Evolutionary conservation across 1,140 invertebrate species (phyloP), one percentile per base, ranked within the genome.

Genomic region (Drosophila rufa): DNA sequence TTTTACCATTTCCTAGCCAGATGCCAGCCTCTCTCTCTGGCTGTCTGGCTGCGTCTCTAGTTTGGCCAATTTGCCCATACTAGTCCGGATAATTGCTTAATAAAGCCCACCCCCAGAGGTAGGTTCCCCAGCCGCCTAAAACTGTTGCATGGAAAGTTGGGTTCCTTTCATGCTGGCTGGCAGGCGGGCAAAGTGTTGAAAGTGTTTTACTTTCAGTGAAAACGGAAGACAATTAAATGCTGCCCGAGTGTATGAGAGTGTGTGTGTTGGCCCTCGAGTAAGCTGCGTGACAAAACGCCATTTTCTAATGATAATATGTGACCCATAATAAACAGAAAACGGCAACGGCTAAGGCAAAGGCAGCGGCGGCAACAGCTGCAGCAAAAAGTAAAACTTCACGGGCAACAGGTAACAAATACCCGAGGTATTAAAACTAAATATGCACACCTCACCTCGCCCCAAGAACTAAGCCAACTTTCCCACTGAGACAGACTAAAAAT

Each of bases 301-400:
- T 91, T 91, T 91, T 91, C 83, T 91, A 91, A 91, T 91, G 87
- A 91, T 91, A 91, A 91, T 84, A 91, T 87, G 80, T 84, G 77
- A 79, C 74, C 85, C 85, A 82, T 75, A 85, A 84, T 84, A 84
- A 83, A 86, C 68, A 53, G 64, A 59, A 79, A 81, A 61, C 70
- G 47, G 55, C 27, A 40, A 55, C 22, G 22, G 22, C 22, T 3
- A 81, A 60, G 58, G 57, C 53, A 68, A 71, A 57, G 70, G 43
- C 45, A 75, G 65, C 65, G 73, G 69, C 65, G 73, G 71, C 69
- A 78, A 74, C 79, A 83, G 82, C 67, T 90, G 77, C 81, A 84
- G 83, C 75, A 90, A 83, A 82, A 89, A 89, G 87, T 85, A 83
- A 89, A 90, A 90, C 75, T 60, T 60, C 70, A 17, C 19, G 66